A percentile compares a stretch with the other conserved stretches of the same genome.
Evolutionary conservation across 2,888 invertebrate species (phyloP).

Genomic region (Scaptomyza tumidula): DNA sequence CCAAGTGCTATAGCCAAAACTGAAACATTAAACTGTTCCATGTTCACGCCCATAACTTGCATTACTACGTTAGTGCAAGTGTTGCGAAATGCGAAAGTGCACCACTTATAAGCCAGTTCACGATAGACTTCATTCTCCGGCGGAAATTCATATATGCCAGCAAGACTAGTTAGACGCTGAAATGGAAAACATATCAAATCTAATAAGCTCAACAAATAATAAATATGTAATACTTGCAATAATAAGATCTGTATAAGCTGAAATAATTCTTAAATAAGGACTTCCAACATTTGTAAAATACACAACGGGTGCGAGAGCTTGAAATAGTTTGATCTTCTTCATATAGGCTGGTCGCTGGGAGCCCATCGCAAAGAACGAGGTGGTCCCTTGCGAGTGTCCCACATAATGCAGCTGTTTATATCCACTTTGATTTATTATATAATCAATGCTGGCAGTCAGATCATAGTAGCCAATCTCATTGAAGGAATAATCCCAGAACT

Average conservation of each 20-base stretch:
- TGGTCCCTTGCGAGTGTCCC: conserved; percentile 88
- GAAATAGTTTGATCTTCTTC: conserved; percentile 85
- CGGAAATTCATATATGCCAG: conserved; percentile 56
- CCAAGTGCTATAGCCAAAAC: conserved; percentile 86
- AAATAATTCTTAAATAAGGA: conserved; percentile 64
- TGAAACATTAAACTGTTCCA: conserved; percentile 83
- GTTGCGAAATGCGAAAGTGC: conserved; percentile 41
- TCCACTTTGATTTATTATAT: conserved; percentile 85
- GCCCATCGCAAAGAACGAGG: conserved; percentile 83
- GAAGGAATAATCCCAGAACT: conserved; percentile 88
- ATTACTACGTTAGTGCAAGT: conserved; percentile 83
- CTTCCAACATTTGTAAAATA: conserved; percentile 81
- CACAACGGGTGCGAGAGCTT: conserved; percentile 86
- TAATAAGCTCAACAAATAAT: too few species aligned
- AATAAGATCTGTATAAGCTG: neutral
- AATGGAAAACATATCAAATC: neutral
- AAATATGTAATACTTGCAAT: conserved; percentile 15
- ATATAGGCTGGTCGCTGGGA: conserved; percentile 85
- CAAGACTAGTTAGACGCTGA: conserved; percentile 13
- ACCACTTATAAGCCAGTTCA: conserved; percentile 23
- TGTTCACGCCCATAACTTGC: conserved; percentile 84
- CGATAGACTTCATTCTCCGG: conserved; percentile 41
- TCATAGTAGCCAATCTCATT: conserved; percentile 90
- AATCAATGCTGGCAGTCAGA: conserved; percentile 88
- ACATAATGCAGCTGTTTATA: conserved; percentile 86